These are phyloP conservation scores for Steinernema scapterisci DNA, from an alignment of 2,888 invertebrate genomes.

Conservation along the genomic window DNA sequence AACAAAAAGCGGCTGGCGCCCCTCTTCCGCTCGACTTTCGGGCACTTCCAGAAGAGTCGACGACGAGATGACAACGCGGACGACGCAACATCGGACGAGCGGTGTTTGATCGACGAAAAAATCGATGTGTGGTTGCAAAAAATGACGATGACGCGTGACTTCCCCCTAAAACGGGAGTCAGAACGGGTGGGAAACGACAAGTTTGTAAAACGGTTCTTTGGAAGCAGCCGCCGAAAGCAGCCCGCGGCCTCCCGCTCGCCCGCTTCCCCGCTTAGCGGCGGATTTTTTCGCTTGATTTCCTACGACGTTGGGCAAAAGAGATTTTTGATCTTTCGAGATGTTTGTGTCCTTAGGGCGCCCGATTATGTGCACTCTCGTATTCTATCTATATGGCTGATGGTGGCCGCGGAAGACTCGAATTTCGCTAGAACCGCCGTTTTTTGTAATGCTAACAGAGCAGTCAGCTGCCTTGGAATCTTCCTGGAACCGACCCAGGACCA, in stretches of 20 bases:
- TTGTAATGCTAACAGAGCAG: no score
- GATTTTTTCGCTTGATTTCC: background rate
- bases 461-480: no score
- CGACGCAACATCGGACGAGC: background rate
- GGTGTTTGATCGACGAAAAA: conserved; percentile 26
- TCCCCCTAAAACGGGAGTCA: background rate
- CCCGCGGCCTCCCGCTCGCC: no score
- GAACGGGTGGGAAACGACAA: background rate
- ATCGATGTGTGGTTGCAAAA: conserved; percentile 27
- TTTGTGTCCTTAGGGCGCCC: conserved; percentile 17
- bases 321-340: conserved; percentile 26
- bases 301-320: background rate
- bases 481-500: no score
- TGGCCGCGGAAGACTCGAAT: no score
- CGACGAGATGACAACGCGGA: background rate
- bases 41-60: conserved; percentile 5
- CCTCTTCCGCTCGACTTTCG: background rate
- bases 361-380: no score
- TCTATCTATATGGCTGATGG: no score
- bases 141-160: conserved; percentile 6
- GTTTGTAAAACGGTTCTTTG: background rate
- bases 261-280: background rate
- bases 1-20: background rate
- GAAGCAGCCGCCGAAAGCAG: background rate
- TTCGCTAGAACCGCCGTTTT: no score